Conservation (phyloP, 2,113 vertebrate species). For the Seriola quinqueradiata region DNA sequence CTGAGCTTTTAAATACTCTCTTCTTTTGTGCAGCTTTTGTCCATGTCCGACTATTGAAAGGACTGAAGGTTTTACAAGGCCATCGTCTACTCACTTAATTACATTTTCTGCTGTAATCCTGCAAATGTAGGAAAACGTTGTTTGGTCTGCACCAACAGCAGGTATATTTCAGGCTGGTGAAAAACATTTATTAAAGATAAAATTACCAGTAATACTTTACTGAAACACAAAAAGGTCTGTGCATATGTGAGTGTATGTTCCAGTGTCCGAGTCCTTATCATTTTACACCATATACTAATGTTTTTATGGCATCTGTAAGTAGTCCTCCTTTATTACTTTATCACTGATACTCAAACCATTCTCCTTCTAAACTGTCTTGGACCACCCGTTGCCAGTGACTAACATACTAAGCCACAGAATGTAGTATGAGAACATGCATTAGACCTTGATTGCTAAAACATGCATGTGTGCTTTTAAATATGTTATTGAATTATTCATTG, state of each 20-base stretch:
- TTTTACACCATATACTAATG: background rate
- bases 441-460: conserved; percentile 59
- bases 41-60: background rate
- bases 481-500: conserved; percentile 76
- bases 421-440: conserved; percentile 38
- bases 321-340: background rate
- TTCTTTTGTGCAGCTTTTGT: background rate
- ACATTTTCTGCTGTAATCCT: background rate
- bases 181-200: too few relatives aligned
- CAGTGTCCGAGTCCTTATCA: background rate
- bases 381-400: background rate
- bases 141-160: background rate
- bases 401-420: conserved; percentile 36
- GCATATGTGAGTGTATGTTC: background rate
- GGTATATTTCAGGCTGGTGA: background rate
- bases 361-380: background rate
- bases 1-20: background rate
- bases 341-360: background rate
- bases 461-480: conserved; percentile 71
- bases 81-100: background rate
- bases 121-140: background rate
- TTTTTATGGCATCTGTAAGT: background rate
- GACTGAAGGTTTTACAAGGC: background rate
- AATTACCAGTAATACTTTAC: background rate
- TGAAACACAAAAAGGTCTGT: background rate